Evolutionary conservation across 2,888 invertebrate genomes (phyloP).

Genomic region (Torymus aiolomorphi): DNA sequence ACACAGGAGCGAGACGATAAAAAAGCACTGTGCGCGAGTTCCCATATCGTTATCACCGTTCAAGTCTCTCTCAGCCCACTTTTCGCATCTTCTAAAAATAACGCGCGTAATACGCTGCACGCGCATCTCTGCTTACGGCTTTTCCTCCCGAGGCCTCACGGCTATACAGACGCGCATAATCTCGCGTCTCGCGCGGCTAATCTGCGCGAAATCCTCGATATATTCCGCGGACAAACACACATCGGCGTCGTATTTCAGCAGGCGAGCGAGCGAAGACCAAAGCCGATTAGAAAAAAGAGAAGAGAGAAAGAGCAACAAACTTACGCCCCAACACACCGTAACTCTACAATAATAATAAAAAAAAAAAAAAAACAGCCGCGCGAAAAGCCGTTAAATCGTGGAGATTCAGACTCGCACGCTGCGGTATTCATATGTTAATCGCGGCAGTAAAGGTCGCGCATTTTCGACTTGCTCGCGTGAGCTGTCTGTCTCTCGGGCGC

Average conservation of each 20-base stretch:
- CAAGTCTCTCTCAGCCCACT: background rate
- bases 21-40: background rate
- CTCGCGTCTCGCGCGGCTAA: constrained; percentile 11
- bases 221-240: background rate
- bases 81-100: constrained; percentile 36
- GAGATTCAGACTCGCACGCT: background rate
- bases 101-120: background rate
- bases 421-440: constrained; percentile 45
- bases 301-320: too few relatives aligned
- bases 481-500: constrained; percentile 3
- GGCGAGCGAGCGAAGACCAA: background rate
- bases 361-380: background rate
- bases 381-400: constrained; percentile 33
- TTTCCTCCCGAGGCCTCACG: background rate
- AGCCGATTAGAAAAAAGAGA: background rate
- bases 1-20: background rate
- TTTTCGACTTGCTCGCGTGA: background rate
- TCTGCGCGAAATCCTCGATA: constrained; percentile 2
- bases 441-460: constrained; percentile 33
- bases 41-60: background rate
- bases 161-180: constrained; percentile 7
- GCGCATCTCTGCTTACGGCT: constrained; percentile 4
- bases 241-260: constrained; percentile 9
- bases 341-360: constrained; percentile 3
- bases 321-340: background rate